phyloP scores from a whole-genome alignment of 23 tunicate genomes.

The Halocynthia aurantium region DNA sequence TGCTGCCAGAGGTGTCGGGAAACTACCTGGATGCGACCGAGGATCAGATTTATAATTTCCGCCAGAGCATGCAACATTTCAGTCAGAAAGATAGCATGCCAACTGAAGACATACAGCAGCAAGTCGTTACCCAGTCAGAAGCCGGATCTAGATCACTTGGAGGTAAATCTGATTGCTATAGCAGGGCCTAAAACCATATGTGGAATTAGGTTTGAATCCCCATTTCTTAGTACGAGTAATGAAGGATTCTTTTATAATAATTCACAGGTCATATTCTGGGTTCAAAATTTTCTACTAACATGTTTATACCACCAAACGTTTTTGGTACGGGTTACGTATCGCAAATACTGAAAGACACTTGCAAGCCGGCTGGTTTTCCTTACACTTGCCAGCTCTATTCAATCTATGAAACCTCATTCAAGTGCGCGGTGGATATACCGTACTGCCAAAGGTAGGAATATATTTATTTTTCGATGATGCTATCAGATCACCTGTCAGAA shows the following conservation, averaged over 20 bases:
- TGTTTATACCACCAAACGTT: constrained; percentile 13
- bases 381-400: constrained; percentile 9
- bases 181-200: not conserved
- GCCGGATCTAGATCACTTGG: constrained; percentile 1
- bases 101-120: too few relatives aligned
- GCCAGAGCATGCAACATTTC: too few relatives aligned
- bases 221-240: too few relatives aligned
- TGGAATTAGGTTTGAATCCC: too few relatives aligned
- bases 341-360: constrained; percentile 13
- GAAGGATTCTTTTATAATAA: constrained; percentile 9
- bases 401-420: constrained; percentile 13
- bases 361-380: constrained; percentile 17
- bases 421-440: constrained; percentile 20
- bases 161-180: constrained; percentile 3
- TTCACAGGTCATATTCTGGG: too few relatives aligned
- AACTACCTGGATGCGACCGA: too few relatives aligned
- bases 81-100: too few relatives aligned
- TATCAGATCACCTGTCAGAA: too few relatives aligned
- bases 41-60: too few relatives aligned
- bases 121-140: not conserved
- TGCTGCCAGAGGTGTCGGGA: too few relatives aligned
- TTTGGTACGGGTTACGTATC: constrained; percentile 4
- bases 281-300: too few relatives aligned
- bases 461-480: not conserved
- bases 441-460: constrained; percentile 19